Percentiles rank a stretch among this genome's conserved stretches.
Conservation (phyloP, 2,888 invertebrate species). For the Lycophotia porphyrea region DNA sequence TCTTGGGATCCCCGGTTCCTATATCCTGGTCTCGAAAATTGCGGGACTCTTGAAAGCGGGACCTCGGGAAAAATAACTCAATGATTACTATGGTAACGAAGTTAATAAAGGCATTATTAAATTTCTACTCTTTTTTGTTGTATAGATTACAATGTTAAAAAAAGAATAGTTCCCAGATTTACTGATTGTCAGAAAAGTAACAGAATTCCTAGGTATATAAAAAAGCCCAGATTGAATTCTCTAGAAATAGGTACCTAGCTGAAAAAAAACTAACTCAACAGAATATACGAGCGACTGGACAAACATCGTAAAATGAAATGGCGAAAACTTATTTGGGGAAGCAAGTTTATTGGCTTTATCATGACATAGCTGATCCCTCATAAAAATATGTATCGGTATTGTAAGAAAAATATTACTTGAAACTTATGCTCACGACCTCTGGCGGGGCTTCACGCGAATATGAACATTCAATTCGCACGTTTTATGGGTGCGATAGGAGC, state of each 20-base stretch:
- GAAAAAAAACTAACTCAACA: constrained; percentile 32
- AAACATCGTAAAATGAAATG: constrained; percentile 84
- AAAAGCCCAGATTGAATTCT: constrained; percentile 18
- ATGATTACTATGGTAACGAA: constrained; percentile 1
- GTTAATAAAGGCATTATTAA: not conserved
- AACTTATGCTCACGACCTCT: constrained; percentile 73
- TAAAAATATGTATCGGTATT: constrained; percentile 88
- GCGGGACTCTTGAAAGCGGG: not conserved
- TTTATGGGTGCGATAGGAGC: constrained; percentile 71
- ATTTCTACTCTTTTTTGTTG: not conserved
- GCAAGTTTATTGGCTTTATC: constrained; percentile 86
- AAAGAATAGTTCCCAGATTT: not conserved
- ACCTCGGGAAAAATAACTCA: not conserved
- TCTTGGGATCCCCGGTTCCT: not conserved
- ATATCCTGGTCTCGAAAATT: not conserved
- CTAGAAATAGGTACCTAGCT: constrained; percentile 16
- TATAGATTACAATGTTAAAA: no score
- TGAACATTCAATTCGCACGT: constrained; percentile 77
- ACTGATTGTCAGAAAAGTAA: not conserved
- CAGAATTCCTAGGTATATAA: not conserved
- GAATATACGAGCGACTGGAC: constrained; percentile 77
- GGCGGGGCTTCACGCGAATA: constrained; percentile 74
- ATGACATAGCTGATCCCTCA: constrained; percentile 86
- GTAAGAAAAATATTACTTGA: constrained; percentile 81
- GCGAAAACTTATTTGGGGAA: constrained; percentile 84